Evolutionary conservation across 2,113 vertebrate genomes (phyloP).

Genomic region (Orycteropus afer): DNA sequence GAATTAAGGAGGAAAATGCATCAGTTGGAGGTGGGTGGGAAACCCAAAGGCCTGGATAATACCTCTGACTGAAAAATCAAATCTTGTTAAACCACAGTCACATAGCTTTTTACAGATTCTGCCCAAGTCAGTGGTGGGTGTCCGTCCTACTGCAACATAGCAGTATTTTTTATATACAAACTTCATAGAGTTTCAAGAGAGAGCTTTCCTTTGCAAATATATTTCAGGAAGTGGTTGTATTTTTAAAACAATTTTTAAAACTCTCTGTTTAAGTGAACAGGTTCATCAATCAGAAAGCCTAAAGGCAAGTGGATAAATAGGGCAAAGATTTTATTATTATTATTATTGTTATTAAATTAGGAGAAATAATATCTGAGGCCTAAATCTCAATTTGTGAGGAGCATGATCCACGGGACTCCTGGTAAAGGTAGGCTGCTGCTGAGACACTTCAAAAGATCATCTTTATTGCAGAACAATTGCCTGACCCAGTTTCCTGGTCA

Average conservation of each 20-base stretch:
- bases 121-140: background rate
- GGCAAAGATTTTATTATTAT: background rate
- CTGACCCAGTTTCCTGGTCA: slow-evolving; percentile 85
- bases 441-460: slow-evolving; percentile 82
- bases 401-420: slow-evolving; percentile 68
- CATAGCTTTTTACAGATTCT: slow-evolving; percentile 10
- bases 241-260: slow-evolving; percentile 64
- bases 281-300: slow-evolving; percentile 63
- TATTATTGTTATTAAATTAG: slow-evolving; percentile 73
- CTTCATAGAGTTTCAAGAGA: slow-evolving; percentile 11
- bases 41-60: slow-evolving; percentile 53
- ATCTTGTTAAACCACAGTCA: background rate
- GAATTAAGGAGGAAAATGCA: slow-evolving; percentile 52
- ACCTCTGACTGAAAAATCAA: slow-evolving; percentile 10
- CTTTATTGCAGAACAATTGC: slow-evolving; percentile 84
- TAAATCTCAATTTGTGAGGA: slow-evolving; percentile 76
- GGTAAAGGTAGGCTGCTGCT: slow-evolving; percentile 78
- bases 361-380: slow-evolving; percentile 70
- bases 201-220: slow-evolving; percentile 57
- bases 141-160: background rate
- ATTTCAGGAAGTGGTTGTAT: slow-evolving; percentile 56
- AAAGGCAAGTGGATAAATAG: slow-evolving; percentile 51
- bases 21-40: background rate
- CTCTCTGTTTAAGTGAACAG: slow-evolving; percentile 61
- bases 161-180: background rate